A percentile compares a stretch with the other conserved stretches of the same genome.
These are phyloP conservation scores for Sorex maritimensis DNA, from an alignment of 2,797 vertebrate genomes.

Conservation along the genomic window DNA sequence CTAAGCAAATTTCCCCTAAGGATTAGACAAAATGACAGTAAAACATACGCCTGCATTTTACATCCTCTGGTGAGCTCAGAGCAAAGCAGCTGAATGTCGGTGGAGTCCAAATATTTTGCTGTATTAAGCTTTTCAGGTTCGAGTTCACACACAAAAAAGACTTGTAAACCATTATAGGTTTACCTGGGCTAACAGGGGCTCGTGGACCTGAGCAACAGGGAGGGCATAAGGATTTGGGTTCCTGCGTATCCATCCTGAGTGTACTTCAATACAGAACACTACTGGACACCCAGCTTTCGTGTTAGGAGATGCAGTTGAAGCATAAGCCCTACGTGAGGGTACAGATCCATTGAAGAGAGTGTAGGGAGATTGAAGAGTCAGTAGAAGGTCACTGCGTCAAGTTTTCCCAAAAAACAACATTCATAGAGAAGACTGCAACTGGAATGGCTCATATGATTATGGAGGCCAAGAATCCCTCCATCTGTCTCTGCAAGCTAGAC, in stretches of 20 bases:
- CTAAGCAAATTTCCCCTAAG: conserved; percentile 45
- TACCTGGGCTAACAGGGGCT: too few relatives aligned
- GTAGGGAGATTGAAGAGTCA: background rate
- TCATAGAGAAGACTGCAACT: background rate
- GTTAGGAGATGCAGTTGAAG: background rate
- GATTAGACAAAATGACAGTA: conserved; percentile 64
- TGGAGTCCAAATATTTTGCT: background rate
- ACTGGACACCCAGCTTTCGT: background rate
- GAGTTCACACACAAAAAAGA: accelerated
- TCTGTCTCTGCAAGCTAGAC: background rate
- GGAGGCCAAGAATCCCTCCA: background rate
- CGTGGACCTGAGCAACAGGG: background rate
- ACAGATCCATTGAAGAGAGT: background rate
- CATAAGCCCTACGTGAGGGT: background rate
- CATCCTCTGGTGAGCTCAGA: background rate
- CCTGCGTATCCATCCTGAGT: background rate
- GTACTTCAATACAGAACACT: background rate
- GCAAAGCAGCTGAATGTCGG: background rate
- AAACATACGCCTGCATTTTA: conserved; percentile 44
- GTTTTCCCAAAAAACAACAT: background rate
- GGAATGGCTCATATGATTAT: background rate
- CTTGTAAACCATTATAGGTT: background rate
- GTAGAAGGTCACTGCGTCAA: background rate
- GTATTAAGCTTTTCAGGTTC: background rate
- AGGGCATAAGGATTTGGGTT: background rate